Conservation (phyloP, 2,113 vertebrate genomes). For the Pituophis catenifer region DNA sequence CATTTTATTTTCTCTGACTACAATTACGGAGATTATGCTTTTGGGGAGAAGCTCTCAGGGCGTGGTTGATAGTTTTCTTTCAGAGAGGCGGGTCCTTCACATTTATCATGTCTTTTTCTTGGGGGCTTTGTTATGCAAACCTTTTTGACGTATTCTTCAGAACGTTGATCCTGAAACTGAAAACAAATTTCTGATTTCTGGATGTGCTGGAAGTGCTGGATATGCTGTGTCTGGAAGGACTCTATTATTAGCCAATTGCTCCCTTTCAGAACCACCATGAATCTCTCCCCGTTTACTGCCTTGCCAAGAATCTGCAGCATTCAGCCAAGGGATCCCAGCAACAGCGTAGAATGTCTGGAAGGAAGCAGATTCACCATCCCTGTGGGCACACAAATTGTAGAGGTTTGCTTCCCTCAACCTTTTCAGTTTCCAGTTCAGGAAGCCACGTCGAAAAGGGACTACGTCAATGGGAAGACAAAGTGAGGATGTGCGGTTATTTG, state of each 20-base stretch:
- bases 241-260: not conserved
- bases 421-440: not conserved
- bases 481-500: not conserved
- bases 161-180: not conserved
- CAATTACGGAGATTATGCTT: conserved; percentile 70
- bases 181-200: not conserved
- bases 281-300: not conserved
- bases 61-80: not conserved
- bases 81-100: too few relatives aligned
- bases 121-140: too few relatives aligned
- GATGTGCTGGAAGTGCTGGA: not conserved
- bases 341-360: not conserved
- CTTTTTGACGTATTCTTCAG: too few relatives aligned
- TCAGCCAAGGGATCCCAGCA: not conserved
- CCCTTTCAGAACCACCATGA: not conserved
- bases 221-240: not conserved
- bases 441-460: not conserved
- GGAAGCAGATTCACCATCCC: not conserved
- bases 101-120: too few relatives aligned
- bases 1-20: conserved; percentile 96
- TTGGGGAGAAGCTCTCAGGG: not conserved
- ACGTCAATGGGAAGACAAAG: not conserved
- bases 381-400: not conserved
- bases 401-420: not conserved
- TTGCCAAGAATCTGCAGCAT: not conserved